Percentiles rank a stretch among this genome's conserved stretches.
phyloP scores from a whole-genome alignment of 2,888 invertebrate genomes.

The Panzeria rudis region DNA sequence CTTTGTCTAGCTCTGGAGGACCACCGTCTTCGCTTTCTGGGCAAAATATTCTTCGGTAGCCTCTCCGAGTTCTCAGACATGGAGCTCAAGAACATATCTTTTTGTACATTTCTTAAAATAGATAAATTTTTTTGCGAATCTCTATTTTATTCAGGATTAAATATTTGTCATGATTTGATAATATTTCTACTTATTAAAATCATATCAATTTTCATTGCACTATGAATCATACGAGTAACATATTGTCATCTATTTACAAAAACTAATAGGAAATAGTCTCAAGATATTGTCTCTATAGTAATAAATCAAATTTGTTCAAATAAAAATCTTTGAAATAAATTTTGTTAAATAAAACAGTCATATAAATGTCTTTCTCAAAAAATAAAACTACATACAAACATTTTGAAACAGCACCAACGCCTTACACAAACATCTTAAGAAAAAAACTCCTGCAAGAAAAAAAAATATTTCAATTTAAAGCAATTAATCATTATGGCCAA shows the following conservation, averaged over 20 bases:
- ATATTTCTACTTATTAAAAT: constrained; percentile 35
- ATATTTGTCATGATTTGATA: not conserved
- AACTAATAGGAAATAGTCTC: constrained; percentile 26
- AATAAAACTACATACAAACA: constrained; percentile 14
- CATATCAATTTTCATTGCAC: constrained; percentile 39
- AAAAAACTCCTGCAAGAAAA: constrained; percentile 39
- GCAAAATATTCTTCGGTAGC: too few species aligned
- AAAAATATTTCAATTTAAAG: constrained; percentile 41
- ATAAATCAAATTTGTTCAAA: constrained; percentile 54
- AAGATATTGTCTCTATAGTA: constrained; percentile 5
- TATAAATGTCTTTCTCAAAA: constrained; percentile 27
- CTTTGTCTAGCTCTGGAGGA: too few species aligned
- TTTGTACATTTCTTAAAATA: too few species aligned
- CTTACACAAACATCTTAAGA: constrained; percentile 54
- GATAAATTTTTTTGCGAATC: not conserved
- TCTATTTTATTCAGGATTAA: not conserved
- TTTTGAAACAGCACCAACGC: constrained; percentile 67
- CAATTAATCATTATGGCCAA: constrained; percentile 70
- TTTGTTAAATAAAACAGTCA: constrained; percentile 31
- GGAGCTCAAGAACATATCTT: too few species aligned
- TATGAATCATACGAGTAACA: constrained; percentile 29
- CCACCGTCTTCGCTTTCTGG: too few species aligned
- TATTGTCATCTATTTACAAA: constrained; percentile 20
- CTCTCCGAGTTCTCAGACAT: too few species aligned
- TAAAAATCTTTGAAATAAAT: constrained; percentile 36